A percentile compares a stretch with the other conserved stretches of the same genome.
phyloP scores from a whole-genome alignment of 2,797 vertebrate genomes.

The Sebastiscus albofasciatus region DNA sequence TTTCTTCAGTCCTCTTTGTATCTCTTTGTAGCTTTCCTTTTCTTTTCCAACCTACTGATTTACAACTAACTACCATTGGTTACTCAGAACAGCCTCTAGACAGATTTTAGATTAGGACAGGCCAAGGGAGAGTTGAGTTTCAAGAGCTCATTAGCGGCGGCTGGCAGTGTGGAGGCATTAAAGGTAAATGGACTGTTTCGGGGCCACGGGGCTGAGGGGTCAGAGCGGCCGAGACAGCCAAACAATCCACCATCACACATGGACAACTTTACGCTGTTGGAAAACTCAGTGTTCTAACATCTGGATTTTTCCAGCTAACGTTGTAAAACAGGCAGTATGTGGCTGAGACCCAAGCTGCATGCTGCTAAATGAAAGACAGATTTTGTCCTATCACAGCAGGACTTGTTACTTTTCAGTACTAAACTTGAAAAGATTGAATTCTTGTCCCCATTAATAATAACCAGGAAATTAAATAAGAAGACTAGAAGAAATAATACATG shows the following conservation, averaged over 20 bases:
- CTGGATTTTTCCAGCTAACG: constrained; percentile 22
- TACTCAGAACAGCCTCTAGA: neutral
- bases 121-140: neutral
- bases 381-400: neutral
- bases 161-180: constrained; percentile 18
- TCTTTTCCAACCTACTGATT: neutral
- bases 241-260: constrained; percentile 8
- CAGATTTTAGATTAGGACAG: neutral
- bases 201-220: constrained; percentile 1
- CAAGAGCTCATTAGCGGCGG: constrained; percentile 36
- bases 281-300: constrained; percentile 6
- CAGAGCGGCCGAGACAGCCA: neutral
- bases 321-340: constrained; percentile 9
- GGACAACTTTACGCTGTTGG: neutral
- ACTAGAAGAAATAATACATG: neutral
- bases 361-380: constrained; percentile 9
- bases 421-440: neutral
- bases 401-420: neutral
- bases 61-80: neutral
- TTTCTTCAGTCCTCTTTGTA: neutral
- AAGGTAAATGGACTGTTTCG: constrained; percentile 17
- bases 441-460: neutral
- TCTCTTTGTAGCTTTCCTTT: no score
- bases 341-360: neutral
- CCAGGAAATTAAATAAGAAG: no score